A percentile compares a stretch with the other conserved stretches of the same genome.
Conservation (phyloP, 2,888 invertebrate genomes). For the Doris montereyensis region DNA sequence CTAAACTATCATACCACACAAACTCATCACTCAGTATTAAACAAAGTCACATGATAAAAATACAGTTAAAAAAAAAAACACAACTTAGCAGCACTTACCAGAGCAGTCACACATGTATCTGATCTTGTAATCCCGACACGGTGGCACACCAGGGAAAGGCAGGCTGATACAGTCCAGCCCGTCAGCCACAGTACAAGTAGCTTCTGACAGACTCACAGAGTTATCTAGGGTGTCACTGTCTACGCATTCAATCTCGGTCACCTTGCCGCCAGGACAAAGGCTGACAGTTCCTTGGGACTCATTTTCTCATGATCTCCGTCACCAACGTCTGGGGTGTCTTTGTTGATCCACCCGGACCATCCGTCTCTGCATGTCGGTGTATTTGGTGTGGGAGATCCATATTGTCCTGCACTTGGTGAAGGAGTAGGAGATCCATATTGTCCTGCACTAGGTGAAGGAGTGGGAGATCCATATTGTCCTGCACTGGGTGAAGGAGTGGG, state of each 20-base stretch:
- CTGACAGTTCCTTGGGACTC: constrained; percentile 48
- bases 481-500: not conserved
- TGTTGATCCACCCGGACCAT: constrained; percentile 44
- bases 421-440: constrained; percentile 27
- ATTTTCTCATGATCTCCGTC: constrained; percentile 59
- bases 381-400: constrained; percentile 17
- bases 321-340: constrained; percentile 52
- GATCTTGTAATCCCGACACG: constrained; percentile 67
- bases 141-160: constrained; percentile 28
- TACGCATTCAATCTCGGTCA: constrained; percentile 33
- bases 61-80: no score
- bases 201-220: constrained; percentile 31
- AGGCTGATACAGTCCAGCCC: constrained; percentile 35
- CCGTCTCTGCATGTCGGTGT: constrained; percentile 6
- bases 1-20: no score
- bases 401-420: constrained; percentile 16
- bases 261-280: constrained; percentile 57
- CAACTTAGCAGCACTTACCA: no score
- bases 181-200: constrained; percentile 36
- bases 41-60: no score
- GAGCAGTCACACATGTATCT: constrained; percentile 75
- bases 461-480: not conserved
- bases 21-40: no score
- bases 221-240: constrained; percentile 28
- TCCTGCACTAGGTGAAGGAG: not conserved